Evolutionary conservation across 2,888 invertebrate species (phyloP), one percentile per base, ranked within the genome.

Genomic region (Criorhina ranunculi): DNA sequence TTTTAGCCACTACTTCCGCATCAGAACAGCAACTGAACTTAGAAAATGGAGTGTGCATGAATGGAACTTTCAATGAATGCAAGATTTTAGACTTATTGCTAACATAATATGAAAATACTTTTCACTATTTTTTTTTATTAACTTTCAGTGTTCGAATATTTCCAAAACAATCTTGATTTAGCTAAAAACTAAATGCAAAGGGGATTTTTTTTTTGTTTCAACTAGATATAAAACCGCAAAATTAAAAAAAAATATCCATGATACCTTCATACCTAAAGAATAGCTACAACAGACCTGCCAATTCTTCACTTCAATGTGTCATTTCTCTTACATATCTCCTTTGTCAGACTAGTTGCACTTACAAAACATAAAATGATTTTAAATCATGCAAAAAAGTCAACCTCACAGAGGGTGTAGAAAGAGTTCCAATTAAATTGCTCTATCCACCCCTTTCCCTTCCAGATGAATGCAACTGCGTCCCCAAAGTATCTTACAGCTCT

Each of bases 141-240:
- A 37, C 37, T 24, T 24, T 24, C 24, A 24, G 24, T n/a, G 24
- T 24, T 15, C 4, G 4, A 42, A 42, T 35, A 35, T 35, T 8
- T 35, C 9, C 35, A 9, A 9, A 35, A 35, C 8, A 35, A 35
- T 24, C 24, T 24, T 24, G 24, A 24, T 24, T 7, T 7, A 59
- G 31, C 12, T 7, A 24, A 49, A 62, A 70, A 78, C 57, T 44
- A 59, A 79, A 79, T 79, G 66, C 79, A 35, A 67, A 80, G 59
- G 59, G 53, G 60, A 67, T 67, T 80, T 69, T 55, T 15, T 15
- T 11, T n/a, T n/a, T n/a, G n/a, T n/a, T n/a, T n/a, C n/a, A n/a
- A n/a, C n/a, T n/a, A n/a, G 4, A 2, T 29, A 33, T 11, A 5
- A 49, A 19, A 40, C 24, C 24, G 12, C 17, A 33, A 33, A 40